phyloP scores from a whole-genome alignment of 1,140 invertebrate species.

The Penaeus indicus region DNA sequence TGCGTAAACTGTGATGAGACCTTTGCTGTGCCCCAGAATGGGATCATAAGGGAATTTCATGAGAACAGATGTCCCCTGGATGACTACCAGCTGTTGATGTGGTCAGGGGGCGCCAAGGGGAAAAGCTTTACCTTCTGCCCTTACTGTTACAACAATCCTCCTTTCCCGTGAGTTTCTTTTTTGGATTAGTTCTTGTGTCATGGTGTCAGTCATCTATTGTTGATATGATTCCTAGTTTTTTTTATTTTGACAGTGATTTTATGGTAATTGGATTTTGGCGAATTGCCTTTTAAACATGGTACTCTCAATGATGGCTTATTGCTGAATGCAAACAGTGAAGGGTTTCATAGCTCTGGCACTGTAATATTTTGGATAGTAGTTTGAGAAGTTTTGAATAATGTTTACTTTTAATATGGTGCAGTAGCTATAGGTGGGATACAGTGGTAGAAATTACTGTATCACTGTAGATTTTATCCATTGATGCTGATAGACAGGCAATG shows the following conservation, averaged over 20 bases:
- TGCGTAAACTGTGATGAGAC: constrained; percentile 98
- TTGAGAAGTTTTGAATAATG: no score
- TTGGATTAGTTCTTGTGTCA: neutral
- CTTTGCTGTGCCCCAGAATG: constrained; percentile 93
- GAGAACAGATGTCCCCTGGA: constrained; percentile 98
- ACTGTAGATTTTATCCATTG: no score
- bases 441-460: no score
- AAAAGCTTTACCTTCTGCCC: constrained; percentile 97
- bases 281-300: no score
- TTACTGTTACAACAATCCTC: constrained; percentile 98
- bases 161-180: constrained; percentile 81
- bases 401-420: no score
- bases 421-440: no score
- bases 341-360: no score
- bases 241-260: neutral
- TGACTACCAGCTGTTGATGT: constrained; percentile 93
- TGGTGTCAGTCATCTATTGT: neutral
- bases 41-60: constrained; percentile 92
- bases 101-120: constrained; percentile 90
- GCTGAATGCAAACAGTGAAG: no score
- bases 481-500: no score
- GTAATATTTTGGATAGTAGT: no score
- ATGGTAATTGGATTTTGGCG: neutral
- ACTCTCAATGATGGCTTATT: no score
- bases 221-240: neutral